Percentiles rank a stretch among this genome's conserved stretches.
phyloP scores from a whole-genome alignment of 2,888 invertebrate genomes.

The Heteromyza rotundicornis region DNA sequence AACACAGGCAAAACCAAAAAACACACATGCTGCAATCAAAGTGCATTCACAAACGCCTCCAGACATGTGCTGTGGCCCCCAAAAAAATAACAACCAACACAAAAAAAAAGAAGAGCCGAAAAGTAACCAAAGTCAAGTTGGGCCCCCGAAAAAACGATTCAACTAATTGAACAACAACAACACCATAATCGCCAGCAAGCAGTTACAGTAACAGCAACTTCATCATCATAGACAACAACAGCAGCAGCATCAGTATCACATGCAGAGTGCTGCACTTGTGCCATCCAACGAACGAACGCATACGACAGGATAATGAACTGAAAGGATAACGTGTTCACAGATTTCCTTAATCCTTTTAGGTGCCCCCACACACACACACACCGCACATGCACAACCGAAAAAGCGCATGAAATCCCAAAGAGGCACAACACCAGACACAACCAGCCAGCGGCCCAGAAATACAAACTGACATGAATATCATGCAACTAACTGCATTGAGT shows the following conservation, averaged over 20 bases:
- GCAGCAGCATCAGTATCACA: too few species aligned
- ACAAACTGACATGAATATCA: neutral
- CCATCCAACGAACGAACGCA: too few species aligned
- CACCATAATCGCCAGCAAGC: too few species aligned
- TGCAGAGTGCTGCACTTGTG: neutral
- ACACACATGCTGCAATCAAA: neutral
- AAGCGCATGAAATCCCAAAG: too few species aligned
- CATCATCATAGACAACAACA: neutral
- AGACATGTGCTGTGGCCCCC: neutral
- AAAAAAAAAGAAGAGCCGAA: too few species aligned
- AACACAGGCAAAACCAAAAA: neutral
- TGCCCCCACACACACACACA: constrained; percentile 17
- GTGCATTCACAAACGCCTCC: neutral
- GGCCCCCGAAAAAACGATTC: neutral
- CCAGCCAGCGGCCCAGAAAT: too few species aligned
- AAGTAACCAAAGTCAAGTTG: neutral
- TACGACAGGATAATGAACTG: constrained; percentile 38
- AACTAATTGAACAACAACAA: constrained; percentile 2
- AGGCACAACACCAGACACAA: too few species aligned
- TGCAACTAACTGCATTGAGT: too few species aligned
- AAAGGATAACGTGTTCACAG: constrained; percentile 55
- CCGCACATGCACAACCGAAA: too few species aligned
- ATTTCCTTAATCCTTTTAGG: constrained; percentile 56
- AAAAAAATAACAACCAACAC: neutral
- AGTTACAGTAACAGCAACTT: neutral